A percentile compares a stretch with the other conserved stretches of the same genome.
Evolutionary conservation across 2,797 vertebrate species (phyloP).

Genomic region (Tapera naevia): DNA sequence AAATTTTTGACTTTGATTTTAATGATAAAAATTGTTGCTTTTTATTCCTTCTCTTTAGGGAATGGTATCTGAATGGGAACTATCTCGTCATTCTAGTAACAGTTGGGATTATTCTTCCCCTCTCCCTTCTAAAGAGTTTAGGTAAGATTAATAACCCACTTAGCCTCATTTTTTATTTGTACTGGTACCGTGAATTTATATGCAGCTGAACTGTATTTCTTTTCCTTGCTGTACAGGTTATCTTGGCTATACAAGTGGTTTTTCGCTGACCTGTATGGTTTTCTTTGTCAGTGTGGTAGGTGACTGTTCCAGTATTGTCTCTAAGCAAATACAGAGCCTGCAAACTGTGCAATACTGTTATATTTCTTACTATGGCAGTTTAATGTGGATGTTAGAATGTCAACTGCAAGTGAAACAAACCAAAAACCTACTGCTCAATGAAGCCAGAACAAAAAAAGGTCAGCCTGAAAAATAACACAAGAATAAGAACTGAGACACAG

Average conservation of each 20-base stretch:
- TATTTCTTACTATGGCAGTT: background rate
- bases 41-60: slow-evolving; percentile 75
- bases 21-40: background rate
- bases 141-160: slow-evolving; percentile 77
- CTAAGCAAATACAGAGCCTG: background rate
- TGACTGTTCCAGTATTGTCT: slow-evolving; percentile 5
- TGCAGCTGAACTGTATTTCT: slow-evolving; percentile 33
- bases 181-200: background rate
- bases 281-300: slow-evolving; percentile 94
- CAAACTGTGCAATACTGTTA: background rate
- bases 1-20: background rate
- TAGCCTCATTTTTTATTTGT: background rate
- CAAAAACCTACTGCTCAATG: background rate
- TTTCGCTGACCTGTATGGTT: slow-evolving; percentile 96
- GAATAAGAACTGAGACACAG: background rate
- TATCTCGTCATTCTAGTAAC: slow-evolving; percentile 95
- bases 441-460: background rate
- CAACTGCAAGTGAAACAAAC: background rate
- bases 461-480: background rate
- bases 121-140: slow-evolving; percentile 93
- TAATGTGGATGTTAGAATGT: background rate
- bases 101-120: slow-evolving; percentile 90
- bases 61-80: slow-evolving; percentile 97
- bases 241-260: slow-evolving; percentile 96
- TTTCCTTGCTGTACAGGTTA: slow-evolving; percentile 83